Percentiles rank a stretch among this genome's conserved stretches.
Conservation (phyloP, 2,113 vertebrate species). For the Illadopsis cleaveri region DNA sequence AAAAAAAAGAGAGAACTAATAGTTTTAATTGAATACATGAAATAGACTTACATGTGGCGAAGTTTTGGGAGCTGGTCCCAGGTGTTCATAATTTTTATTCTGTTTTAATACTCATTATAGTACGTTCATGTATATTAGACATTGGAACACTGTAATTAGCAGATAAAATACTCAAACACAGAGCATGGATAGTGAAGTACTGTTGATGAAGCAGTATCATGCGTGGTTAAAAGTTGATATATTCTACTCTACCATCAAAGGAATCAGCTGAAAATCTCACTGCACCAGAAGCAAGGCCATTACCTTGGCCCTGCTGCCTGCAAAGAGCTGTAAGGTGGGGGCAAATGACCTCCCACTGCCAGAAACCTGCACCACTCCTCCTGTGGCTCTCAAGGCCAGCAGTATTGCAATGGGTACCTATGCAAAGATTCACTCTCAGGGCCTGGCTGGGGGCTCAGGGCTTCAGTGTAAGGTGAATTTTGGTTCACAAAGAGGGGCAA, state of each 20-base stretch:
- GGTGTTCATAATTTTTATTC: not conserved
- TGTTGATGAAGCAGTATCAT: not conserved
- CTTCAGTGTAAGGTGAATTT: fast-evolving
- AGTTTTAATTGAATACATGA: not conserved
- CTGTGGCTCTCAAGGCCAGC: not conserved
- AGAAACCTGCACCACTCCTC: not conserved
- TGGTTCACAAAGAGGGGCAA: not conserved
- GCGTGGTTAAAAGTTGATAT: not conserved
- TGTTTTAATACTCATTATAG: not conserved
- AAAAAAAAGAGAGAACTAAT: not conserved
- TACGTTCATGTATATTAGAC: not conserved
- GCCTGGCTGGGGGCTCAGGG: not conserved
- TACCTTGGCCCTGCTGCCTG: not conserved
- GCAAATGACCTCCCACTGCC: not conserved
- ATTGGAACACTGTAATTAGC: not conserved
- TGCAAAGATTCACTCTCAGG: not conserved
- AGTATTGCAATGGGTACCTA: fast-evolving
- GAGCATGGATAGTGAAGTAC: not conserved
- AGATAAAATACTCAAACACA: not conserved
- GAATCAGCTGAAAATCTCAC: not conserved
- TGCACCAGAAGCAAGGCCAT: not conserved
- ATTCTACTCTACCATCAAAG: not conserved
- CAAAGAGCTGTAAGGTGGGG: not conserved
- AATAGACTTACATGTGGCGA: not conserved
- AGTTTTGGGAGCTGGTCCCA: not conserved